A percentile compares a stretch with the other conserved stretches of the same genome.
These are phyloP conservation scores for Morpho deidamia DNA, from an alignment of 2,888 invertebrate genomes.

Conservation along the genomic window DNA sequence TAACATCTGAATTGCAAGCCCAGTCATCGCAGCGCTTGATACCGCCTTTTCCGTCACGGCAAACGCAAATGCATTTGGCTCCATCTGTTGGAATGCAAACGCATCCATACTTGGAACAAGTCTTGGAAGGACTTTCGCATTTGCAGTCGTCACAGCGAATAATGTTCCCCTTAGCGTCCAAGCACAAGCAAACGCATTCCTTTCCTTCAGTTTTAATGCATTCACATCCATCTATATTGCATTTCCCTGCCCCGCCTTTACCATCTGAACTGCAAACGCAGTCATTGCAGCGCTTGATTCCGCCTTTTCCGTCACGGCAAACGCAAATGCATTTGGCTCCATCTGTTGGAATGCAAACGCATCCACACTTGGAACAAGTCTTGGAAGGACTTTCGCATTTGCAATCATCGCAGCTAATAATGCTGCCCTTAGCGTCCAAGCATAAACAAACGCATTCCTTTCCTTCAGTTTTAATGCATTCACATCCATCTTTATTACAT, in stretches of 20 bases:
- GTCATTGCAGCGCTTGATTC: slow-evolving; percentile 30
- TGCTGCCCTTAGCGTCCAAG: slow-evolving; percentile 25
- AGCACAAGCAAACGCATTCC: slow-evolving; percentile 24
- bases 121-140: slow-evolving; percentile 9
- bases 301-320: slow-evolving; percentile 23
- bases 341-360: slow-evolving; percentile 29
- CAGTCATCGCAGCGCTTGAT: slow-evolving; percentile 32
- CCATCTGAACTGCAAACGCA: slow-evolving; percentile 27
- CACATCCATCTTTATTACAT: not conserved
- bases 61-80: slow-evolving; percentile 34
- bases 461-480: slow-evolving; percentile 15
- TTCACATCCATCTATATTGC: not conserved
- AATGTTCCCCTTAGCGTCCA: slow-evolving; percentile 12
- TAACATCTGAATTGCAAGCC: slow-evolving; percentile 22
- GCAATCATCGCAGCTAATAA: slow-evolving; percentile 33
- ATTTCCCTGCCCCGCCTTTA: not conserved
- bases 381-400: slow-evolving; percentile 20
- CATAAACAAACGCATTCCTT: slow-evolving; percentile 27
- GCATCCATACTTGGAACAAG: slow-evolving; percentile 36
- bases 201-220: slow-evolving; percentile 28
- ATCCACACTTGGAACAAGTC: slow-evolving; percentile 20
- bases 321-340: slow-evolving; percentile 33
- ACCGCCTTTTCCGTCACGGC: slow-evolving; percentile 28
- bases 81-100: slow-evolving; percentile 32
- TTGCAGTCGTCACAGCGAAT: slow-evolving; percentile 31